Evolutionary conservation across 2,797 vertebrate genomes (phyloP).

Genomic region (Manis javanica): DNA sequence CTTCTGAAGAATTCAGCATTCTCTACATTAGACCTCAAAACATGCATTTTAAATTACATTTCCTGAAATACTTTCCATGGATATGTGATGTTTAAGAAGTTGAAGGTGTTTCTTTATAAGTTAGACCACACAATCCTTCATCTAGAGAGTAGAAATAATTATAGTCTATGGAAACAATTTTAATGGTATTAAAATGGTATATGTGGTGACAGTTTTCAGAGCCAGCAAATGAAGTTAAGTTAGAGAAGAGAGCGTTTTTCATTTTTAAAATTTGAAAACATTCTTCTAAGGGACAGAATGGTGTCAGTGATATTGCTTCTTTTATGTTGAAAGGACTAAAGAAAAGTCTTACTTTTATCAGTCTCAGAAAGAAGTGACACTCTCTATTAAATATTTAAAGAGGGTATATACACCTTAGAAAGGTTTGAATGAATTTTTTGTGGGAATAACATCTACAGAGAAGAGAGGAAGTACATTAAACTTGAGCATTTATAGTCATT

Average conservation of each 20-base stretch:
- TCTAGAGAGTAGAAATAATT: slow-evolving; percentile 41
- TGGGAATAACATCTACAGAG: slow-evolving; percentile 72
- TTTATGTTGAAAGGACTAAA: slow-evolving; percentile 81
- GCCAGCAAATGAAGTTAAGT: slow-evolving; percentile 57
- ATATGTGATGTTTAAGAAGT: background rate
- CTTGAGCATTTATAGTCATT: slow-evolving; percentile 78
- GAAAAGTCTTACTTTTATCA: slow-evolving; percentile 76
- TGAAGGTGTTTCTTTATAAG: background rate
- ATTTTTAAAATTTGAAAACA: slow-evolving; percentile 79
- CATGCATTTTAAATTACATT: background rate
- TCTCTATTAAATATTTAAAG: slow-evolving; percentile 85
- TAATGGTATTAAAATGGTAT: slow-evolving; percentile 48
- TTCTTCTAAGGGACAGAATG: slow-evolving; percentile 61
- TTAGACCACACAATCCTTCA: background rate
- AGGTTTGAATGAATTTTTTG: slow-evolving; percentile 77
- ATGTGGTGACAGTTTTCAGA: slow-evolving; percentile 6
- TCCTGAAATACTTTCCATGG: background rate
- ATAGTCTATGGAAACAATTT: background rate
- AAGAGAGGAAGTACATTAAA: slow-evolving; percentile 71
- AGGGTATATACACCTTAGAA: slow-evolving; percentile 76
- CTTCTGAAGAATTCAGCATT: background rate
- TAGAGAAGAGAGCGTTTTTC: slow-evolving; percentile 42
- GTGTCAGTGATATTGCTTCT: slow-evolving; percentile 70
- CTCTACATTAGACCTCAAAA: background rate
- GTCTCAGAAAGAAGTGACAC: slow-evolving; percentile 70